Evolutionary conservation across 1,140 invertebrate genomes (phyloP).

Genomic region (Drosophila fuyamai): DNA sequence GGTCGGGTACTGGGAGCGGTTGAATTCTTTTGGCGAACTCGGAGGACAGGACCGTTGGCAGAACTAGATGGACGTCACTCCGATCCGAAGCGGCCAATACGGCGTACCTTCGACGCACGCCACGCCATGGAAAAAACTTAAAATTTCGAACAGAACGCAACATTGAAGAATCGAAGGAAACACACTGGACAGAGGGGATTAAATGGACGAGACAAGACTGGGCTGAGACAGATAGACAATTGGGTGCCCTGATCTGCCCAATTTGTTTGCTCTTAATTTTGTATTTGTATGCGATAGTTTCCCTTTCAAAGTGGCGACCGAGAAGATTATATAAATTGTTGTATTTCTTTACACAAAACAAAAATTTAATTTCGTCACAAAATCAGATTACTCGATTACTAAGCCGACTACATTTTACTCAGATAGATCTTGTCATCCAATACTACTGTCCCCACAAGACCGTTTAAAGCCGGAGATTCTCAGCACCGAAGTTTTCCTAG

Average conservation of each 20-base stretch:
- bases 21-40: conserved; percentile 17
- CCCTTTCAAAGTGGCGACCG: no score
- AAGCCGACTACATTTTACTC: no score
- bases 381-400: no score
- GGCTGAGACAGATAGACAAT: conserved; percentile 1
- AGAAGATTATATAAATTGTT: no score
- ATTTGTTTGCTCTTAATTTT: no score
- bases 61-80: conserved; percentile 19
- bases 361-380: no score
- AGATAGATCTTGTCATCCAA: no score
- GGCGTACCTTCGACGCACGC: not conserved
- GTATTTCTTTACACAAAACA: no score
- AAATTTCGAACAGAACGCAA: conserved; percentile 44
- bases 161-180: conserved; percentile 15
- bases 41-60: conserved; percentile 17
- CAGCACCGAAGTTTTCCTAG: no score
- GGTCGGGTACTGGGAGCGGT: conserved; percentile 31
- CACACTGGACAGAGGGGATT: not conserved
- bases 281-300: no score
- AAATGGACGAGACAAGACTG: not conserved
- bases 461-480: no score
- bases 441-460: no score
- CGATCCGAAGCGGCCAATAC: not conserved
- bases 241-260: conserved; percentile 3
- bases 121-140: conserved; percentile 14